Evolutionary conservation across 2,797 vertebrate species (phyloP), one percentile per base, ranked within the genome.

Genomic region (Limnodromus scolopaceus): DNA sequence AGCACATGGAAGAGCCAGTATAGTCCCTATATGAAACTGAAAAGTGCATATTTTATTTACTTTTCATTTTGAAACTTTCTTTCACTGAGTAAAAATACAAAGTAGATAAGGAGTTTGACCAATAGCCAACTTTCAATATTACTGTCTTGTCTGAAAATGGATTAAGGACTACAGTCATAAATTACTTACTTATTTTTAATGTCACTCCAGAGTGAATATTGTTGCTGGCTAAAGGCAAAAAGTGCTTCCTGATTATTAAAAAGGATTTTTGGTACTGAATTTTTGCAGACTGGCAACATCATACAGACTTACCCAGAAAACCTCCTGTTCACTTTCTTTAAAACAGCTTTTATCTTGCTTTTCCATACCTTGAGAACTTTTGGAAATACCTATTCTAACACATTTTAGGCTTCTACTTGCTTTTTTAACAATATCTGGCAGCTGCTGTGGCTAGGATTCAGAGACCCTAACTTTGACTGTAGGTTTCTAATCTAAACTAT

Each of bases 321-420:
- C 4, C 13, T 2, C 7, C 2, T 36, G 7, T 54, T 78, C 28
- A 24, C 41, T 65, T 71, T 14, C 25, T 64, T 81, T 39, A 65
- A 92, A 91, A 48, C 4, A 53, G 36, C 28, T 72, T 84, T 96
- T 79, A 89, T 82, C 84, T 93, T 54, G 14, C 38, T 93, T 91
- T 89, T 83, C 32, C 53, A 80, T 57, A 64, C 46, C 18, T 78
- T 45, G 13, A 76, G 60, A 13, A 71, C 61, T 86, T 46, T 71
- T 75, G 39, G 60, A 90, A 94, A 90, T 68, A 63, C 19, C 16
- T 68, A 38, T 86, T 75, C 45, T 54, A 87, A 87, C 18, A 57
- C 1, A 53, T 49, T 32, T 77, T 38, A 61, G 32, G 16, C 13
- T 58, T 11, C 36, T 69, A 19, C 36, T 45, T 83, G 14, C 22